These are phyloP conservation scores for Eretmochelys imbricata DNA, from an alignment of 2,113 vertebrate species.

Conservation along the genomic window DNA sequence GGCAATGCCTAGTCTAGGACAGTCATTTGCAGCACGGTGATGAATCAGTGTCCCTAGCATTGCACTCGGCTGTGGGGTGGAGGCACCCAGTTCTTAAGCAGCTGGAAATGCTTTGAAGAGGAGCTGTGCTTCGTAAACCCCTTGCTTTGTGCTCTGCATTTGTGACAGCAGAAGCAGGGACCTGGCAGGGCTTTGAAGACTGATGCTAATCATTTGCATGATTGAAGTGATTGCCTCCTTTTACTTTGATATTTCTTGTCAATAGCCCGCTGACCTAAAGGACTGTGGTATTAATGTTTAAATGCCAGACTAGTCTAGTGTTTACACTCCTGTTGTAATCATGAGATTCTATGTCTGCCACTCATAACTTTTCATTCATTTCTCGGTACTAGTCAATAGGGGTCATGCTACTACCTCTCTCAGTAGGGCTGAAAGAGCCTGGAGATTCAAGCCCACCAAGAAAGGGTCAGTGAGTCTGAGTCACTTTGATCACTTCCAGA, in stretches of 20 bases:
- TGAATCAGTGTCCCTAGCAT: not conserved
- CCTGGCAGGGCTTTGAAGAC: not conserved
- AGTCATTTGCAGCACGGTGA: not conserved
- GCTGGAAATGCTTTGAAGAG: not conserved
- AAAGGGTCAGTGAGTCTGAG: not conserved
- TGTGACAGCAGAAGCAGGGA: not conserved
- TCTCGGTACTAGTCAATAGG: not conserved
- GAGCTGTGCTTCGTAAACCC: not conserved
- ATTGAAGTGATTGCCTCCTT: conserved; percentile 4
- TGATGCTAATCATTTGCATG: conserved; percentile 49
- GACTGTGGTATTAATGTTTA: conserved; percentile 33
- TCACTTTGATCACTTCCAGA: not conserved
- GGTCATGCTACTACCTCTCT: not conserved
- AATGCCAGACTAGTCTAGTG: not conserved
- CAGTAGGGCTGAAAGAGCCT: not conserved
- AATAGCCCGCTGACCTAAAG: conserved; percentile 31
- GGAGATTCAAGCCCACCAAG: not conserved
- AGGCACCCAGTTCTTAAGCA: not conserved
- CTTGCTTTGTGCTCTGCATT: not conserved
- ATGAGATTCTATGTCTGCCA: not conserved
- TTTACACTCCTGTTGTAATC: not conserved
- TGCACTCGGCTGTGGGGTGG: rapidly evolving
- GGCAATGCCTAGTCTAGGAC: not conserved
- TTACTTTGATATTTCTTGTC: conserved; percentile 43
- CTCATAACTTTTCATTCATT: not conserved